Base-by-base conservation (phyloP, 2,113 vertebrate species). In the Scomber colias region DNA sequence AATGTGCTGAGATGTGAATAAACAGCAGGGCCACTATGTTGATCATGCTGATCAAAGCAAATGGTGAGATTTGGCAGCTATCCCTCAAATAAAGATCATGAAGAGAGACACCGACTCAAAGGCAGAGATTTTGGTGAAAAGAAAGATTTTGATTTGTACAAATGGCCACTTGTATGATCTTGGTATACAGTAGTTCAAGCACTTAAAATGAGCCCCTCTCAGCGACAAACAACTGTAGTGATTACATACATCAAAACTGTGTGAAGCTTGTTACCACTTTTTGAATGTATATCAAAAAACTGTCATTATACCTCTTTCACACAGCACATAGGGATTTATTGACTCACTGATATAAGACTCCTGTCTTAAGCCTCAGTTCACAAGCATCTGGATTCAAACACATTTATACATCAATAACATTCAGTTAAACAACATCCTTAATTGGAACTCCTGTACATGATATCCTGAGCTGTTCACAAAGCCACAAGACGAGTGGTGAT, bases 21-120 rank as follows among this genome's bases (percentile, higher is more conserved):
- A 31, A 72, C 72, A 70, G 56, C 81, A 11, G 55, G 71, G 63
- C 21, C 69, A 24, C 44, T 67, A 55, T 35, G 45, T 15, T 21
- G 21, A 11, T 72, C 65, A 64, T 40, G 31, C 55, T 77, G 55
- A 78, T 90, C 76, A 86, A 81, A 64, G 69, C 65, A 72, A 75
- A 79, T 24, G 61, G 24, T 27, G 24, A 72, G 65, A 72, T 62
- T 56, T 44, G 4, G 54, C n/a, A 54, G 65, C 60, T 49, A 49
- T 15, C 66, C 59, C 40, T 77, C 35, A 59, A 66, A 50, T 11
- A 27, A 62, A 56, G 57, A 56, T 50, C 7, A 27, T 80, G 54
- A 60, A 17, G n/a, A 44, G 54, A 62, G 55, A 74, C 21, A 16
- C 21, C 65, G 50, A 65, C 21, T 48, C 14, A 2, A 30, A 40